These are phyloP conservation scores for Mesocentrotus franciscanus DNA, from an alignment of 53 echinoderm and acorn worm genomes.

Conservation along the genomic window DNA sequence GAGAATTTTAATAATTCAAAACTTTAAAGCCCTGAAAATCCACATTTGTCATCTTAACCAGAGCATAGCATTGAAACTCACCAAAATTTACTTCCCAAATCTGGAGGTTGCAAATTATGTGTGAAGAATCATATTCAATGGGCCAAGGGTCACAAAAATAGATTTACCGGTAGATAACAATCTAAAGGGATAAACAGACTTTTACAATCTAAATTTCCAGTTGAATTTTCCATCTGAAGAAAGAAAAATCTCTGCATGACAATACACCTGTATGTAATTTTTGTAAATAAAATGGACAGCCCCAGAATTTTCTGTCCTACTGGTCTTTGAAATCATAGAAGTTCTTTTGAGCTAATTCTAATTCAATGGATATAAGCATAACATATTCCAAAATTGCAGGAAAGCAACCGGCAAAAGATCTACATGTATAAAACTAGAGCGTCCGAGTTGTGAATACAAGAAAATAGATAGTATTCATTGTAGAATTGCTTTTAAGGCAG, in stretches of 20 bases:
- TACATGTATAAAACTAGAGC: background rate
- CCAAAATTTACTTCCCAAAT: conserved; percentile 18
- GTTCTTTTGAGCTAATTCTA: background rate
- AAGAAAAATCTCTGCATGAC: background rate
- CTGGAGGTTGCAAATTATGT: background rate
- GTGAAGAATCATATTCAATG: background rate
- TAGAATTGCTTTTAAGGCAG: conserved; percentile 42
- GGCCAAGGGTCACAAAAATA: background rate
- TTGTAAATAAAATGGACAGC: background rate
- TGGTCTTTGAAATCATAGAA: background rate
- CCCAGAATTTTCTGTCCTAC: background rate
- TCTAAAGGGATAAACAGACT: background rate
- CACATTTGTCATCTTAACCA: background rate
- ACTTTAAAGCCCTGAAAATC: background rate
- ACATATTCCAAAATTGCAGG: background rate
- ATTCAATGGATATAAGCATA: background rate
- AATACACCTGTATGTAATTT: background rate
- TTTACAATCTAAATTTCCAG: background rate
- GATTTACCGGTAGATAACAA: background rate
- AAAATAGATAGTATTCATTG: background rate
- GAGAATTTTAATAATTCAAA: background rate
- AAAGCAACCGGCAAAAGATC: background rate
- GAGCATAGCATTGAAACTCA: conserved; percentile 33
- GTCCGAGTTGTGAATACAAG: background rate
- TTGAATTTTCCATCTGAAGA: background rate